Conservation (phyloP, 2,113 vertebrate species). For the Oophaga pumilio region DNA sequence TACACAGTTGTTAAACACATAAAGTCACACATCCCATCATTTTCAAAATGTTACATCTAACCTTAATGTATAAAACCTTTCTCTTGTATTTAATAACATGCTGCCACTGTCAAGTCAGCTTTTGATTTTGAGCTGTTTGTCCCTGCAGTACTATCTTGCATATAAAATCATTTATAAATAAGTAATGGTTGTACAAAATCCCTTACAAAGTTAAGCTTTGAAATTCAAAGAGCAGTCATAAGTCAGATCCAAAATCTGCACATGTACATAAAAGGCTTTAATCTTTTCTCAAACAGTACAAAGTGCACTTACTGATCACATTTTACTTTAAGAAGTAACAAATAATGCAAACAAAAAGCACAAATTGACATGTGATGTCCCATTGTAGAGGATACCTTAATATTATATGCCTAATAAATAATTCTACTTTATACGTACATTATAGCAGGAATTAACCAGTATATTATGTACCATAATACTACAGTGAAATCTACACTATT, state of each 20-base stretch:
- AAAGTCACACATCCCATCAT: constrained; percentile 7
- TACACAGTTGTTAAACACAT: neutral
- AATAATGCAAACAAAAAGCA: constrained; percentile 42
- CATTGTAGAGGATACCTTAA: constrained; percentile 7
- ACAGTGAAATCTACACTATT: neutral
- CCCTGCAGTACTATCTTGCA: constrained; percentile 56
- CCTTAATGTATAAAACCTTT: constrained; percentile 33
- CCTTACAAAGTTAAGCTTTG: constrained; percentile 56
- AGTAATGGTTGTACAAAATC: constrained; percentile 55
- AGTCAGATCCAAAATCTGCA: constrained; percentile 50
- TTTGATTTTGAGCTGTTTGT: constrained; percentile 52
- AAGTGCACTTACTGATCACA: constrained; percentile 53
- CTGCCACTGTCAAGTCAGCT: constrained; percentile 56
- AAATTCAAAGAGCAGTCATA: constrained; percentile 56
- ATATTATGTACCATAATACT: neutral
- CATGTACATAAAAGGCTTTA: constrained; percentile 55
- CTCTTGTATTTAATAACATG: constrained; percentile 40
- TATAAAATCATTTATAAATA: constrained; percentile 57
- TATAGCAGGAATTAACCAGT: neutral
- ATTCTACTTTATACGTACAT: neutral
- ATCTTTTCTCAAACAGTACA: constrained; percentile 53
- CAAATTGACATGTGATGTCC: neutral
- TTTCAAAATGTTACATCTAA: constrained; percentile 15
- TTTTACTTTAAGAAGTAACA: constrained; percentile 52
- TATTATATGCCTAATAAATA: neutral